Conservation (phyloP, 2,888 invertebrate species). For the Osedax fenrisi region DNA sequence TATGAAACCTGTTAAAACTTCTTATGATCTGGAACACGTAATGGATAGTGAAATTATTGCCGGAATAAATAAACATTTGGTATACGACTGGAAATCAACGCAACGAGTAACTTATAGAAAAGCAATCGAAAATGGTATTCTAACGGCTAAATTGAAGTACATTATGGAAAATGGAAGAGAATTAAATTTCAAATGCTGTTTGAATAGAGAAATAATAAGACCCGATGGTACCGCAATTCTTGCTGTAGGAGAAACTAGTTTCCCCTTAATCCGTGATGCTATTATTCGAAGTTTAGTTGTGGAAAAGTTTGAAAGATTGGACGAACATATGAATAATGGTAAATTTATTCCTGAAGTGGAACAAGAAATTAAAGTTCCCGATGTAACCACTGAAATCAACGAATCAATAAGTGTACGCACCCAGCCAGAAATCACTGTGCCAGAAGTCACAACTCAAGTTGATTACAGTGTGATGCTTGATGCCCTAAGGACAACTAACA, state of each 20-base stretch:
- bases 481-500: not conserved
- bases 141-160: too few species aligned
- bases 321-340: not conserved
- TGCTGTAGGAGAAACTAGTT: not conserved
- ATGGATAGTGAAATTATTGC: constrained; percentile 62
- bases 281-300: not conserved
- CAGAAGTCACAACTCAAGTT: not conserved
- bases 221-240: not conserved
- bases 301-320: not conserved
- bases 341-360: not conserved
- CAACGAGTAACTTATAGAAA: too few species aligned
- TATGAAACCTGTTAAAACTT: constrained; percentile 55
- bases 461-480: not conserved
- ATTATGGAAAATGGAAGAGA: too few species aligned
- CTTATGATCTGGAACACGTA: not conserved
- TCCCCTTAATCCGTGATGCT: not conserved
- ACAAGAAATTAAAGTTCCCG: not conserved
- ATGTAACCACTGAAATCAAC: not conserved
- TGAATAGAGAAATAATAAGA: too few species aligned
- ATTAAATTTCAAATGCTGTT: too few species aligned
- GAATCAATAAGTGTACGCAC: not conserved
- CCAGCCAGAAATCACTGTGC: not conserved
- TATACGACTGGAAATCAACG: too few species aligned
- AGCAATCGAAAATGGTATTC: too few species aligned
- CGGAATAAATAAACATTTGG: constrained; percentile 58